These are phyloP conservation scores for Bicyclus anynana DNA, from an alignment of 1,140 invertebrate species.

Conservation along the genomic window DNA sequence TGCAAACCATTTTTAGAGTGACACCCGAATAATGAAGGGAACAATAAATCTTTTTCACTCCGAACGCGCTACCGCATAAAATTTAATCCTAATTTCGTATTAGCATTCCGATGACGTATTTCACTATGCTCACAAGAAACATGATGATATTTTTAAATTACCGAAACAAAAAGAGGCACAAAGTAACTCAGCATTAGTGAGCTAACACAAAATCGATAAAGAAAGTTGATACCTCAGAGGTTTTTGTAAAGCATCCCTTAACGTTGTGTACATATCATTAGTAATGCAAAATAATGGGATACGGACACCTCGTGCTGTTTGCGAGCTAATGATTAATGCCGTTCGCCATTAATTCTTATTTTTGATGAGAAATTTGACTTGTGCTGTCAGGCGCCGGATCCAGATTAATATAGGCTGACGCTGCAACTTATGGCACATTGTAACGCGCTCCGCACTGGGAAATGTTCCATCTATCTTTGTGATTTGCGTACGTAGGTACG, in stretches of 20 bases:
- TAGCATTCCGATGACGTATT: conserved; percentile 29
- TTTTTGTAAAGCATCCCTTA: conserved; percentile 65
- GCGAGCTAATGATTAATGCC: conserved; percentile 73
- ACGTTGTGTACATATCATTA: conserved; percentile 74
- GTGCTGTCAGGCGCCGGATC: conserved; percentile 71
- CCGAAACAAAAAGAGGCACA: conserved; percentile 15
- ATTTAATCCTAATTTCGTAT: conserved; percentile 49
- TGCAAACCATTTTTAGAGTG: conserved; percentile 33
- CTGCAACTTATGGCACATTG: conserved; percentile 64
- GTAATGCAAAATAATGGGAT: conserved; percentile 77
- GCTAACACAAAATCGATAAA: conserved; percentile 44
- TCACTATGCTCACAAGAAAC: conserved; percentile 13
- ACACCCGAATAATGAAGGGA: conserved; percentile 56
- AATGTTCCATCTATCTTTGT: conserved; percentile 24
- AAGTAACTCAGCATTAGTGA: conserved; percentile 30
- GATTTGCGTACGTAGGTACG: not conserved
- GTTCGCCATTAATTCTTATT: conserved; percentile 76
- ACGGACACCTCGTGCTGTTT: conserved; percentile 75
- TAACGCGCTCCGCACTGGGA: conserved; percentile 38
- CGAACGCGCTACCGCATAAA: conserved; percentile 53
- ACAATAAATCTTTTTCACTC: conserved; percentile 46
- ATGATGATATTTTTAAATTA: conserved; percentile 21
- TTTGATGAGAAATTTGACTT: conserved; percentile 77
- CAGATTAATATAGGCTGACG: conserved; percentile 75
- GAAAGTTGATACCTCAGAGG: conserved; percentile 51